Base-by-base conservation (phyloP, 2,113 vertebrate species). In the Oncorhynchus nerka region DNA sequence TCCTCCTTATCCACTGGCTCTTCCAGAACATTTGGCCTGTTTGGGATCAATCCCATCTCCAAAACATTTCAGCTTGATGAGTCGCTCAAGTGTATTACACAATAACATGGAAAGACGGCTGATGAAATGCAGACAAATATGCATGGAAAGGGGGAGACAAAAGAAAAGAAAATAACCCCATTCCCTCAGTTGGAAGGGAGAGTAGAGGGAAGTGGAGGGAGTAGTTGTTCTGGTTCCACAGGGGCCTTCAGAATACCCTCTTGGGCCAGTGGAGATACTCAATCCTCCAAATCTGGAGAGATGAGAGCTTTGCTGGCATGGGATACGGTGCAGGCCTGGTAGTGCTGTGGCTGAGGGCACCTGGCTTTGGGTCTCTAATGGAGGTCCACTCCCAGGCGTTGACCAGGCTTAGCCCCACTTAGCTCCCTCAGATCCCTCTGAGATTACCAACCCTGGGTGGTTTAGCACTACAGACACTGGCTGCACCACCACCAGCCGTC, bases 351-450 rank as follows among this genome's bases (percentile, higher is more conserved):
- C 78, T n/a, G 61, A 26, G 34, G 84, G 77, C 74, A 75, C 78
- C 76, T 76, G 68, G 51, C 51, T 75, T 69, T 72, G 74, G 73
- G 75, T 74, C 76, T 69, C 70, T 71, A 11, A 30, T 79, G 75
- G 82, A 85, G 66, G 74, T 78, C 75, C 65, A 48, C 59, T 83
- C 51, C 19, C 39, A 77, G 82, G 78, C 83, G 78, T 79, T 76
- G 88, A 79, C 83, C 80, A 79, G 83, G 84, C 86, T 91, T 90
- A 91, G 90, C 86, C 86, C 79, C 77, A 81, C 65, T 88, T 77
- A 87, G 83, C 84, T 79, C 73, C 74, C 75, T 79, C 83, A 85
- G 85, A 86, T 89, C 81, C 72, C 77, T 74, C 74, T 87, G 83
- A 87, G 87, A 89, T 91, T 89, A 90, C 77, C 51, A 79, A 76